These are phyloP conservation scores for Neoseiulus cucumeris DNA, from an alignment of 1,140 invertebrate genomes.

Conservation along the genomic window DNA sequence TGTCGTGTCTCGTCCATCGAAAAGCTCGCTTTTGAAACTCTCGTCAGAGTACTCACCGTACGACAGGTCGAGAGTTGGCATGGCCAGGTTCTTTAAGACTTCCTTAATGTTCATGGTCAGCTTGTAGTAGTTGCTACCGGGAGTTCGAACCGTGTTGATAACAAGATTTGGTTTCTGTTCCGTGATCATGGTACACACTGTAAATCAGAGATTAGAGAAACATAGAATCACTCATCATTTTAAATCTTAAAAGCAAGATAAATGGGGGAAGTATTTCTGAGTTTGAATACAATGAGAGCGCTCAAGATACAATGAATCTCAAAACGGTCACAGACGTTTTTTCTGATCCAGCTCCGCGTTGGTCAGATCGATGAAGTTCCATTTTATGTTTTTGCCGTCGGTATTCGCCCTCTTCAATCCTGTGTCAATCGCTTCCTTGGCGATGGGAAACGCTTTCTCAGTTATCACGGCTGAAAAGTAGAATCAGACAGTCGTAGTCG, in stretches of 20 bases:
- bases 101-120: background rate
- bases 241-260: no score
- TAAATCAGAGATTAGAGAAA: no score
- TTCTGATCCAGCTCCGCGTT: no score
- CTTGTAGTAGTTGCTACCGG: constrained; percentile 6
- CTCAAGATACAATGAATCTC: no score
- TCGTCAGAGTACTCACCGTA: background rate
- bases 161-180: background rate
- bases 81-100: background rate
- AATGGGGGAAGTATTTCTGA: no score
- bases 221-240: no score
- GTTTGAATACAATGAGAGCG: no score
- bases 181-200: background rate
- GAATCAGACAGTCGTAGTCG: no score
- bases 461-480: constrained; percentile 15
- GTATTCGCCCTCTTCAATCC: constrained; percentile 8
- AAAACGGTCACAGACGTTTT: no score
- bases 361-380: background rate
- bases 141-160: background rate
- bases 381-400: background rate
- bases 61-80: background rate
- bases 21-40: no score
- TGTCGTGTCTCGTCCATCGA: no score
- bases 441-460: constrained; percentile 15
- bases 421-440: constrained; percentile 13